Conservation (phyloP, 2,113 vertebrate genomes). For the Suricata suricatta region DNA sequence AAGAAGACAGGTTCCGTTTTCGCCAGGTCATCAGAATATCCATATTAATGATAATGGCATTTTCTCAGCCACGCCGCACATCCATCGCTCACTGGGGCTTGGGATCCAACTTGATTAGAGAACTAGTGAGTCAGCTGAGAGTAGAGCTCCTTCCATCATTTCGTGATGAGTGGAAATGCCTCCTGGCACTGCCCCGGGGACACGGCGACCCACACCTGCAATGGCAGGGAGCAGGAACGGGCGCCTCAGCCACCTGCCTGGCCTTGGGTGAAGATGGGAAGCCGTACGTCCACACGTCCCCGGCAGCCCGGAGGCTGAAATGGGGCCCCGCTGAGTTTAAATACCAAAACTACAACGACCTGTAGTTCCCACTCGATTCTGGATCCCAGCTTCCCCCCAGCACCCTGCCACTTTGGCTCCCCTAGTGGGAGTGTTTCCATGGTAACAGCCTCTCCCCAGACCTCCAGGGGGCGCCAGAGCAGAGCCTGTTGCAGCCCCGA, state of each 20-base stretch:
- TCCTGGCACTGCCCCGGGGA: background rate
- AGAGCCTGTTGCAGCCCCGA: accelerated
- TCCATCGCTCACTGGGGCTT: background rate
- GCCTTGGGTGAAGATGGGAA: background rate
- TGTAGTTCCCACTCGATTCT: background rate
- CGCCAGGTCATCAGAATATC: background rate
- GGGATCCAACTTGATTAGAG: background rate
- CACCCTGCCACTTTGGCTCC: background rate
- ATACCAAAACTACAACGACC: background rate
- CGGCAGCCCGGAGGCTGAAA: background rate
- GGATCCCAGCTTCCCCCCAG: too few species aligned
- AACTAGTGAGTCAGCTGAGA: background rate
- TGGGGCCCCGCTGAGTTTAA: background rate
- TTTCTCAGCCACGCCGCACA: background rate
- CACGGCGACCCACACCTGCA: accelerated
- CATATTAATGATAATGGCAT: accelerated
- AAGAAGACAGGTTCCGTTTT: background rate
- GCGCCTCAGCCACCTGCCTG: background rate
- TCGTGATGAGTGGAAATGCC: background rate
- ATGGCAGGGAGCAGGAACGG: background rate
- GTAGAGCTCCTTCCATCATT: background rate
- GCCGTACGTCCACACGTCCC: accelerated
- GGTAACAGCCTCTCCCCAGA: background rate
- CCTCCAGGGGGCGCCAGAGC: background rate
- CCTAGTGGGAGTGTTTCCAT: background rate